Conservation (phyloP, 2,113 vertebrate species). For the Panurus biarmicus region DNA sequence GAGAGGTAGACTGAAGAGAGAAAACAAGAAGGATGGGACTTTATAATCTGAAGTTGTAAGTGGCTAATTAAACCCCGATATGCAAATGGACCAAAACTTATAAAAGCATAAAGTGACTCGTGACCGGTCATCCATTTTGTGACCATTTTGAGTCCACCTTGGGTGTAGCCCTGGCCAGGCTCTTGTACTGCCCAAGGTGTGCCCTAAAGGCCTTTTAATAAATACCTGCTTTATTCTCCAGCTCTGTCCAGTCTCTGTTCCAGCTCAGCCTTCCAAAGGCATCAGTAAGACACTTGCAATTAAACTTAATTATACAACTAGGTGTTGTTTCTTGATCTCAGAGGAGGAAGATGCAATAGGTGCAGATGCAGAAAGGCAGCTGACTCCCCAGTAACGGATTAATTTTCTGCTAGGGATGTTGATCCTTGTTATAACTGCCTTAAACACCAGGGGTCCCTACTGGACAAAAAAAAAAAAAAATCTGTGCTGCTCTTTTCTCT, state of each 20-base stretch:
- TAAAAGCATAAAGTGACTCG: background rate
- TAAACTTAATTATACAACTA: background rate
- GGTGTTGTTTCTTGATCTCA: background rate
- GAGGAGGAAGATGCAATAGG: background rate
- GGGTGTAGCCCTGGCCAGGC: background rate
- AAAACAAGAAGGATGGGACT: too few species aligned
- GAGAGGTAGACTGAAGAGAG: background rate
- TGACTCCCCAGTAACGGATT: background rate
- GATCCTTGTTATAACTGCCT: background rate
- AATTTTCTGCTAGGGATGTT: background rate
- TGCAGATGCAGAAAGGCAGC: background rate
- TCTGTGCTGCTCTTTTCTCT: background rate
- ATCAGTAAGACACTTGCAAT: background rate
- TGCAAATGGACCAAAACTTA: background rate
- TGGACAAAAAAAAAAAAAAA: background rate
- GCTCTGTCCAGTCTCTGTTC: background rate
- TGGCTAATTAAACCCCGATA: too few species aligned
- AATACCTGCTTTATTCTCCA: background rate
- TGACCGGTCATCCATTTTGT: background rate
- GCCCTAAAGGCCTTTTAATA: background rate
- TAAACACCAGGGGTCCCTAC: background rate
- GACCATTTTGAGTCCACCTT: background rate
- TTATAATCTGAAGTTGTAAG: too few species aligned
- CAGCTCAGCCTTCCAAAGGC: background rate
- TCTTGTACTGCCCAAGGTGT: background rate